Evolutionary conservation across 2,888 invertebrate species (phyloP), one percentile per base, ranked within the genome.

Genomic region (Omphaloscelis lunosa): DNA sequence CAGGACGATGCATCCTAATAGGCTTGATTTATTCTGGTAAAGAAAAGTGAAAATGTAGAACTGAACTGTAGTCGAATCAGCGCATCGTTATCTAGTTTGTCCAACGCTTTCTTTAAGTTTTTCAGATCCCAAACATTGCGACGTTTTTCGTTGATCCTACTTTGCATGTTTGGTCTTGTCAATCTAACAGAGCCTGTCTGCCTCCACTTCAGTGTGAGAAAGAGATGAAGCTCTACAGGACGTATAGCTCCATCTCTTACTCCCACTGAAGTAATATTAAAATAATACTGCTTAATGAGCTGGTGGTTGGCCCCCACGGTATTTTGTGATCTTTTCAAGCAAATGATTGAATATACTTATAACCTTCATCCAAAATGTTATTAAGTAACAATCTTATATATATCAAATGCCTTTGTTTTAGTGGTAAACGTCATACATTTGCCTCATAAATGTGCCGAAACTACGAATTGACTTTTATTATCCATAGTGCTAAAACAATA

Each of bases 391-490:
- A 39, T 56, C 39, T 20, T 15, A 34, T 34, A 62, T 20, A 8
- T 75, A 39, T 56, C 11, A 23, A 17, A n/a, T 45, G 34, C 12
- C 34, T 79, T 65, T 51, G 45, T 69, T 62, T 79, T 17, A 75
- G 39, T 45, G n/a, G 62, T 81, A 29, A 58, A 75, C 17, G 27
- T 51, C 39, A 69, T 72, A 45, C 11, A 34, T 27, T 72, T 67
- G 12, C 41, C 27, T 61, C 27, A 41, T 77, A 51, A 66, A 67
- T 61, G 11, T 70, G 11, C 69, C 70, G 53, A 61, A 82, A n/a
- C n/a, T n/a, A n/a, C n/a, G n/a, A n/a, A n/a, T n/a, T n/a, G n/a
- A n/a, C n/a, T n/a, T n/a, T n/a, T n/a, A n/a, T n/a, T n/a, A n/a
- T n/a, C n/a, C n/a, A n/a, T n/a, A n/a, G n/a, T n/a, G n/a, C n/a